Evolutionary conservation across 2,888 invertebrate species (phyloP).

Genomic region (Polymixis flavicincta): DNA sequence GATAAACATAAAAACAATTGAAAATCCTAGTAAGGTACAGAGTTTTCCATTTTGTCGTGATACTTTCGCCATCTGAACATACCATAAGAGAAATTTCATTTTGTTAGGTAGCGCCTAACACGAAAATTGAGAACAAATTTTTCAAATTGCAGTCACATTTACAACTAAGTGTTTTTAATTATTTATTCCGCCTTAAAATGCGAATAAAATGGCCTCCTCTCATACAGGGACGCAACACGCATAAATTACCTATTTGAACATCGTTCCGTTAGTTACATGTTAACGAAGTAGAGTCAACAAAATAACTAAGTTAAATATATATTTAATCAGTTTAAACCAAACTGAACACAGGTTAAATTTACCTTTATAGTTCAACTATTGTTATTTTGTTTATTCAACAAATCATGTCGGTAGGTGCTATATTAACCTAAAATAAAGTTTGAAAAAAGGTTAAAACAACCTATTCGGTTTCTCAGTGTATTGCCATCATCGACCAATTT

Average conservation of each 20-base stretch:
- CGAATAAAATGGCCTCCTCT: neutral
- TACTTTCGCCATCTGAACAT: neutral
- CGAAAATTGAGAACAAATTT: neutral
- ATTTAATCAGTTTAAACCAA: no score
- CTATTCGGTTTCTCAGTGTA: no score
- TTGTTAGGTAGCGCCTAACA: neutral
- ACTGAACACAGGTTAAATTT: no score
- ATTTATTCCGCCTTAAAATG: neutral
- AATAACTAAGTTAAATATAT: no score
- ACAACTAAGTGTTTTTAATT: neutral
- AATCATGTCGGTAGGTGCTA: no score
- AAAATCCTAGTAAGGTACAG: neutral
- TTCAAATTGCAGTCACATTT: neutral
- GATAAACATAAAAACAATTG: conserved; percentile 12
- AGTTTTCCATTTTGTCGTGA: neutral
- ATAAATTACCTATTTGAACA: neutral
- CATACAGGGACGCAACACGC: neutral
- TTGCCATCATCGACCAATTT: no score
- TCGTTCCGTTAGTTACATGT: neutral
- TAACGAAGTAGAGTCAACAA: no score
- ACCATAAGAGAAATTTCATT: neutral
- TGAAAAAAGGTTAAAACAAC: no score
- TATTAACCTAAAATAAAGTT: no score
- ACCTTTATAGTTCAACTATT: no score
- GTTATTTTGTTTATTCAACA: no score